phyloP scores from a whole-genome alignment of 2,888 invertebrate genomes.

The Drosophila trichaetosa region DNA sequence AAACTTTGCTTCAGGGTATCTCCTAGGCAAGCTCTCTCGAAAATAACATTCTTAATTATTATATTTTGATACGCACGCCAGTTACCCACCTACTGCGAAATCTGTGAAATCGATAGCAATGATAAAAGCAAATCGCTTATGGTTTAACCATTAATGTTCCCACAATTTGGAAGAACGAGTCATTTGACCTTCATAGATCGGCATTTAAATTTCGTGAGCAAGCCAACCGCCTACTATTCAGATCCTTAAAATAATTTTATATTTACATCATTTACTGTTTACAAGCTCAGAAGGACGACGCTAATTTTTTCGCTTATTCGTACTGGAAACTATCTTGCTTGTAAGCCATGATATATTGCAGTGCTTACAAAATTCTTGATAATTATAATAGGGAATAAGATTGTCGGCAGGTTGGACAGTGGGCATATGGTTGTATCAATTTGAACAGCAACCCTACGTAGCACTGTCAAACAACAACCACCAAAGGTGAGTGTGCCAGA shows the following conservation, averaged over 20 bases:
- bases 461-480: slow-evolving; percentile 61
- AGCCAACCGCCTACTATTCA: neutral
- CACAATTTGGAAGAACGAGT: neutral
- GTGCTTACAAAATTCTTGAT: neutral
- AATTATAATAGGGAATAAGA: neutral
- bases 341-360: neutral
- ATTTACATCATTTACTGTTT: neutral
- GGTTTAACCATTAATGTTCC: neutral
- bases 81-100: neutral
- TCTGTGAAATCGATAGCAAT: neutral
- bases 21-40: neutral
- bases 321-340: neutral
- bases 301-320: neutral
- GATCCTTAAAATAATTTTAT: neutral
- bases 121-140: neutral
- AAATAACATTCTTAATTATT: neutral
- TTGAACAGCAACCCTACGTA: slow-evolving; percentile 64
- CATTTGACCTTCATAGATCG: neutral
- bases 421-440: slow-evolving; percentile 21
- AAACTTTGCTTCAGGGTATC: neutral
- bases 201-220: neutral
- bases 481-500: slow-evolving; percentile 61
- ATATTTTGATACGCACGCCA: neutral
- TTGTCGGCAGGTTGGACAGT: neutral
- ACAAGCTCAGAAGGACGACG: neutral